Base-by-base conservation (phyloP, 2,888 invertebrate species). In the Prosapia bicincta region DNA sequence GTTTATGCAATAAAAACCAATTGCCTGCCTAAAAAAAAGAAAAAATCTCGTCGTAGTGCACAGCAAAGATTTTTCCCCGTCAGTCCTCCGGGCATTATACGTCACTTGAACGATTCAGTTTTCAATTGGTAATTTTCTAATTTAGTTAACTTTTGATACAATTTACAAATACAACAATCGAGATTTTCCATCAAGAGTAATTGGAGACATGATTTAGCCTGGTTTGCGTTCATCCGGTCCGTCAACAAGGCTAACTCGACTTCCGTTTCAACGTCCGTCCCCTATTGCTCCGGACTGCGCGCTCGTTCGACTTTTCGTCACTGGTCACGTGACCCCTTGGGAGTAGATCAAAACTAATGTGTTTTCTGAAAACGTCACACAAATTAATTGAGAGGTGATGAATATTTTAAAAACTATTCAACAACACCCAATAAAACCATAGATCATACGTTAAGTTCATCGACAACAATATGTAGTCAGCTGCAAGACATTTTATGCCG, bases 1-100 rank as follows among this genome's bases (percentile, higher is more conserved):
- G 79, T 78, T 80, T 80, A 80, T 80, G 80, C 80, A 80, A 80
- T 80, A 79, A 80, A 80, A 78, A 74, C 77, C 80, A 80, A 80
- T 80, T 80, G 79, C 74, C 72, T 76, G 79, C 71, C 66, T 54
- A 76, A 72, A 76, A 69, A 72, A 43, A 30, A 65, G 32, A 69
- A 69, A 54, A 73, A 72, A 38, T 28, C 69, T 73, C 73, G 66
- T 70, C 69, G 66, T 28, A 69, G 70, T 67, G 66, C 73, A 71
- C 72, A 54, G 54, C 66, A 69, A 72, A 72, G 72, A 72, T 72
- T 72, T 69, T 69, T 66, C 72, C 30, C 66, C 66, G 65, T 26
- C 38, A n/a, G 20, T 26, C 28, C 26, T 66, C 66, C 24, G 30
- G 26, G 54, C 28, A 65, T 72, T 65, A 66, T 28, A 66, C 72